A percentile compares a stretch with the other conserved stretches of the same genome.
phyloP scores from a whole-genome alignment of 2,797 vertebrate species.

The Anguilla marmorata region DNA sequence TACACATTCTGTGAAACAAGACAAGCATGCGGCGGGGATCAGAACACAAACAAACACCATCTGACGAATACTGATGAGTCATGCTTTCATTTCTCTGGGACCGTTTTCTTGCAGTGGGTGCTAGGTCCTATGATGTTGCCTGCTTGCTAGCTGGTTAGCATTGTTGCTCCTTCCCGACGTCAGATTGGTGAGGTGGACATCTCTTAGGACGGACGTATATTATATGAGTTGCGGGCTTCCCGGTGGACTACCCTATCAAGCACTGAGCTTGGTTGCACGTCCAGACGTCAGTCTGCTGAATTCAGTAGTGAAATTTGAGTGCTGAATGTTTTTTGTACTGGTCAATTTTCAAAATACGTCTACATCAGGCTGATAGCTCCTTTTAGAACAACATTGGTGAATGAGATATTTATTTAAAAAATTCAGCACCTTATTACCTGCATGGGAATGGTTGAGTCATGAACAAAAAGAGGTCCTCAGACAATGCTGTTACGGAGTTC shows the following conservation, averaged over 20 bases:
- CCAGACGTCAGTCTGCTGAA: neutral
- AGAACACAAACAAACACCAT: constrained; percentile 4
- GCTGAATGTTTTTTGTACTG: neutral
- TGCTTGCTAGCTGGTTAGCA: neutral
- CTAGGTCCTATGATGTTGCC: neutral
- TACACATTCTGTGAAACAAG: neutral
- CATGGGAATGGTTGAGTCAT: neutral
- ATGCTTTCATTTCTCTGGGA: neutral
- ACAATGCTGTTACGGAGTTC: neutral
- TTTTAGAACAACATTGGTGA: neutral
- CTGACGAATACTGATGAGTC: neutral
- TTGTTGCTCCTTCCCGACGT: neutral
- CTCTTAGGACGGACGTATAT: neutral
- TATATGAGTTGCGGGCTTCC: too few relatives aligned
- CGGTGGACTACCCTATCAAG: neutral
- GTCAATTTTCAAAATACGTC: neutral
- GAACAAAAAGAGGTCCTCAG: neutral
- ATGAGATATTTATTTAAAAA: neutral
- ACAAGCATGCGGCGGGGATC: neutral
- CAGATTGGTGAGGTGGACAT: neutral
- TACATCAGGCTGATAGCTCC: neutral
- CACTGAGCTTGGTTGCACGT: neutral
- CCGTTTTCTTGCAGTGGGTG: neutral
- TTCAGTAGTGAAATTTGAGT: neutral
- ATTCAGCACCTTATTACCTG: neutral